Evolutionary conservation across 1,140 invertebrate species (phyloP).

Genomic region (Drosophila truncata): DNA sequence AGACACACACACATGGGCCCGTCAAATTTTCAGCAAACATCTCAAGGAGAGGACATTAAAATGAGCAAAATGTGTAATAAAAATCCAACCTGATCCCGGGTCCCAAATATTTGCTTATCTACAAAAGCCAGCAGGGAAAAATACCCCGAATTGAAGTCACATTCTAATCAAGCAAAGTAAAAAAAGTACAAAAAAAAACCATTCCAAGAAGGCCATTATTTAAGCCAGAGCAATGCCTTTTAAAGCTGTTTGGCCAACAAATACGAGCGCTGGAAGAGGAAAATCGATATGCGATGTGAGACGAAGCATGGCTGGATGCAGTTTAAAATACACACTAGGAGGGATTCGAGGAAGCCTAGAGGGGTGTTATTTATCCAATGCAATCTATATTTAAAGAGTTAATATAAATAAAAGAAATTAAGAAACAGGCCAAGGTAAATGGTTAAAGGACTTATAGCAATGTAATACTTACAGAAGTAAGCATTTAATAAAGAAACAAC

Average conservation of each 20-base stretch:
- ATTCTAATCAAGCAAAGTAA: conserved; percentile 44
- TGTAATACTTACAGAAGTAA: not conserved
- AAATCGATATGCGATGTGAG: conserved; percentile 1
- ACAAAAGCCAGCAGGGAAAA: conserved; percentile 28
- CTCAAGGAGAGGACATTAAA: conserved; percentile 64
- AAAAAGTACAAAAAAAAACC: not conserved
- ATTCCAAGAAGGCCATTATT: not conserved
- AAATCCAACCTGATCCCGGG: conserved; percentile 52
- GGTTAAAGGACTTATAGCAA: not conserved
- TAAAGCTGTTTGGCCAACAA: conserved; percentile 22
- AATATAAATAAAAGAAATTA: not conserved
- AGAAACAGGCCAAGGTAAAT: not conserved
- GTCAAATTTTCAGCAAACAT: conserved; percentile 47
- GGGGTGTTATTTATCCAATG: not conserved
- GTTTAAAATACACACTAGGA: not conserved
- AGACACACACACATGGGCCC: conserved; percentile 11
- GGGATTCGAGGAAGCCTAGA: not conserved
- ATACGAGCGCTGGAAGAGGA: not conserved
- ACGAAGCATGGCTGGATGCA: not conserved
- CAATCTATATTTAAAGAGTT: not conserved
- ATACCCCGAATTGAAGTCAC: conserved; percentile 40
- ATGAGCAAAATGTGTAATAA: conserved; percentile 74
- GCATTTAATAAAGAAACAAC: not conserved
- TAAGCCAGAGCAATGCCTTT: conserved; percentile 3
- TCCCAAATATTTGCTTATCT: conserved; percentile 48